A percentile compares a stretch with the other conserved stretches of the same genome.
Conservation (phyloP, 35 echinoderm and acorn worm genomes). For the Stichopus chloronotus region DNA sequence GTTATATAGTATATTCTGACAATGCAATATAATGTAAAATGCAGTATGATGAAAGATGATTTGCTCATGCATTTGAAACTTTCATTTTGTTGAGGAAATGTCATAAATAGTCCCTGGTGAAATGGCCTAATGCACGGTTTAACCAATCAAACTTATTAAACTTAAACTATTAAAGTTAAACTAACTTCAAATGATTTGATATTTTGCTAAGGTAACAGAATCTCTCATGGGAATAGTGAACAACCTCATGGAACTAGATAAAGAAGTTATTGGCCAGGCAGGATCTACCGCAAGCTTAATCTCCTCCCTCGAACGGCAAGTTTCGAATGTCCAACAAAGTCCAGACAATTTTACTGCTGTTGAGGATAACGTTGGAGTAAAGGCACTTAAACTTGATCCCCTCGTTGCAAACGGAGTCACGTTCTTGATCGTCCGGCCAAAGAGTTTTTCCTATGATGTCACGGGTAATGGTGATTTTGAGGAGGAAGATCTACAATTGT, state of each 20-base stretch:
- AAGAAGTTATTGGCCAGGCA: neutral
- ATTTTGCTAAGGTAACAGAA: neutral
- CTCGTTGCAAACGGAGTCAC: neutral
- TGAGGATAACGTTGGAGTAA: neutral
- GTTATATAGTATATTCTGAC: too few relatives aligned
- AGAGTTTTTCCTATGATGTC: neutral
- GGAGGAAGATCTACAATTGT: neutral
- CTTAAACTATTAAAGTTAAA: too few relatives aligned
- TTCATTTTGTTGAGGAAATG: too few relatives aligned
- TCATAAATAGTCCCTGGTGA: neutral
- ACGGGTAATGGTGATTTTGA: neutral
- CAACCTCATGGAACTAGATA: neutral
- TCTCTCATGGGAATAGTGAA: neutral
- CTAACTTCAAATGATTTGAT: neutral
- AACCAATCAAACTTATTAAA: too few relatives aligned
- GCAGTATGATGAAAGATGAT: too few relatives aligned
- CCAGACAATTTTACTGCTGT: slow-evolving; percentile 2
- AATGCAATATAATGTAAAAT: too few relatives aligned
- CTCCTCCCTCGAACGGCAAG: neutral
- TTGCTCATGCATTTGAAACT: neutral
- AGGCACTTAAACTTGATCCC: neutral
- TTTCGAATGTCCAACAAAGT: slow-evolving; percentile 14
- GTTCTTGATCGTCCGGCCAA: neutral
- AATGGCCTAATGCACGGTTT: neutral
- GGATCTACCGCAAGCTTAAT: neutral